A percentile compares a stretch with the other conserved stretches of the same genome.
Evolutionary conservation across 1,140 invertebrate species (phyloP).

Genomic region (Drosophila mayri): DNA sequence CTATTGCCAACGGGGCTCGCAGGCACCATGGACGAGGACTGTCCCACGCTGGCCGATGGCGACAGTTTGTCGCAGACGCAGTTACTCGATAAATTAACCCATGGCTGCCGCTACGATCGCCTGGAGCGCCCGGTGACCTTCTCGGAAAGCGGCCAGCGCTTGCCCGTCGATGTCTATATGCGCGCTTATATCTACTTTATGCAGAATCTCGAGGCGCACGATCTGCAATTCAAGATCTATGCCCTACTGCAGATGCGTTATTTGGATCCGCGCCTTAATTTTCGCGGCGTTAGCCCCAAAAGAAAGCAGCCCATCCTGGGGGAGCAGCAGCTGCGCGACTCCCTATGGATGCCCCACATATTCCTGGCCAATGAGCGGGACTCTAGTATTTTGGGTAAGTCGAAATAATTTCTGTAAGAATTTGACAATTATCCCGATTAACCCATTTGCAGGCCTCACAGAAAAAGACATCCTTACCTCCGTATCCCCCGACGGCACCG

Average conservation of each 20-base stretch:
- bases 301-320: constrained; percentile 88
- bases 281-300: constrained; percentile 88
- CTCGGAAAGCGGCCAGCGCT: constrained; percentile 65
- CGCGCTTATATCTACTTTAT: constrained; percentile 91
- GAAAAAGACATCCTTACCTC: constrained; percentile 92
- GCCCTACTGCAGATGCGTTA: constrained; percentile 92
- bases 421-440: neutral
- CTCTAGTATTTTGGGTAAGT: constrained; percentile 86
- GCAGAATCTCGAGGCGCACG: constrained; percentile 91
- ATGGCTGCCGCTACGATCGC: constrained; percentile 91
- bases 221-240: constrained; percentile 93
- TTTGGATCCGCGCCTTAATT: constrained; percentile 89
- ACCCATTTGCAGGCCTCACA: constrained; percentile 86
- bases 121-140: constrained; percentile 88
- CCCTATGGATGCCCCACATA: constrained; percentile 93
- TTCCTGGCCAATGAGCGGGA: constrained; percentile 93
- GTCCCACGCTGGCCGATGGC: constrained; percentile 86
- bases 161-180: constrained; percentile 88
- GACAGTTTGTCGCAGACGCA: constrained; percentile 90
- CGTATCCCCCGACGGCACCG: constrained; percentile 90
- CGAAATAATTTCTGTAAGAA: too few species aligned
- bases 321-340: constrained; percentile 88
- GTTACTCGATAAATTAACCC: constrained; percentile 88
- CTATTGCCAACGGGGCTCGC: neutral
- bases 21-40: constrained; percentile 74